Evolutionary conservation across 2,113 vertebrate species (phyloP), one percentile per base, ranked within the genome.

Genomic region (Aix galericulata): DNA sequence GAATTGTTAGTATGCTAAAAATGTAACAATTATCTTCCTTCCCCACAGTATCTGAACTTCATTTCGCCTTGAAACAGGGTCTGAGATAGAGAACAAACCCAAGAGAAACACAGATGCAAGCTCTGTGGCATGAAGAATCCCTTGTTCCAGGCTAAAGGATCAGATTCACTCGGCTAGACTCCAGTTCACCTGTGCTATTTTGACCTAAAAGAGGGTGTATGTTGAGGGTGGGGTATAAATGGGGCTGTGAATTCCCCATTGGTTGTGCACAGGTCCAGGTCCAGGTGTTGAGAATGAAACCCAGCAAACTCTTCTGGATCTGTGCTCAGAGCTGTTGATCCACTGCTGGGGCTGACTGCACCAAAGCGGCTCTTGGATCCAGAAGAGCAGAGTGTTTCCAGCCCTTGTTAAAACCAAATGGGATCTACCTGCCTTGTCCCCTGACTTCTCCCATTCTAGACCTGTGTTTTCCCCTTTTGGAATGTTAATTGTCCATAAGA

Each of bases 1-100:
- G 80, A 91, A 96, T 95, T 73, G 79, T 17, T 79, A 52, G 67
- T 74, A 91, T 90, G 92, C 40, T 64, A 93, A 90, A 96, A 96
- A 96, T 80, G 92, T 52, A 72, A 76, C 6, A 5, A 58, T 69
- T 64, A 20, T 91, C 90, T 90, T 46, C 89, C 63, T 84, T 91
- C 79, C 48, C 88, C 2, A 9, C 52, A 29, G 92, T 31, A 87
- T 91, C 93, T 71, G 86, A 82, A 71, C 59, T 89, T 85, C 71
- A 66, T 27, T 76, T 91, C 29, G 69, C 93, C 90, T 91, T 91
- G 95, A 95, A 85, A 79, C 71, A 40, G 63, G 58, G 32, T 72
- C 85, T 8, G 8, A 82, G 86, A 2, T 9, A 32, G 52, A 78
- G 40, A 55, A 32, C 29, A 20, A 62, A 38, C 62, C 90, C 82